Evolutionary conservation across 2,797 vertebrate species (phyloP), one percentile per base, ranked within the genome.

Genomic region (Okamejei kenojei): DNA sequence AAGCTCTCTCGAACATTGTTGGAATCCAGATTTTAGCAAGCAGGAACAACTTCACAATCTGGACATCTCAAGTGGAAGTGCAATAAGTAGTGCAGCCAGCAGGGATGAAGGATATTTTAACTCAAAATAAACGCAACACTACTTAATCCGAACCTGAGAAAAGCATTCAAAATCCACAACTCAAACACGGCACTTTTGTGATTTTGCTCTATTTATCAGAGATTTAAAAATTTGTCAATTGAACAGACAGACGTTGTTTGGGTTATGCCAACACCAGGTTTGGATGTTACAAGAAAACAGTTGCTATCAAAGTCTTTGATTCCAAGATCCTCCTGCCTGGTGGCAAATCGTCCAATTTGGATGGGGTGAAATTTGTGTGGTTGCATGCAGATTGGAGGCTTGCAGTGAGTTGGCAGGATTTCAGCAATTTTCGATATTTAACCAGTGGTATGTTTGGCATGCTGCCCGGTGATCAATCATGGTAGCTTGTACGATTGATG

Each of bases 391-490:
- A 29, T 88, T 63, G 84, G 61, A 68, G 61, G 17, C 84, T 63
- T 88, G 61, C 84, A 68, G 84, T 68, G 63, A 68, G 19, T 88
- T 65, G 84, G 84, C 61, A 32, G 61, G 84, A 65, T 32, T 32
- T 88, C 61, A 88, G 63, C 84, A 65, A 88, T 88, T 35, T 68
- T 88, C 45, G 61, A 88, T 63, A 88, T 63, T 68, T 88, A 68
- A 88, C 84, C 84, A 88, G 84, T 88, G 63, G 63, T 35, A 88
- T n/a, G 84, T 19, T 86, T 88, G 84, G 84, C 84, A 35, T 21
- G n/a, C 21, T 88, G 84, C 84, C 84, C 35, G 84, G 84, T 19
- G 61, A 68, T 35, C 84, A 88, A 68, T 88, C 61, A 68, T 65
- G n/a, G 84, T 17, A 32, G 84, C 61, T 68, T 88, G 84, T 32